Evolutionary conservation across 2,113 vertebrate species (phyloP).

Genomic region (Sinocyclocheilus maitianheensis): DNA sequence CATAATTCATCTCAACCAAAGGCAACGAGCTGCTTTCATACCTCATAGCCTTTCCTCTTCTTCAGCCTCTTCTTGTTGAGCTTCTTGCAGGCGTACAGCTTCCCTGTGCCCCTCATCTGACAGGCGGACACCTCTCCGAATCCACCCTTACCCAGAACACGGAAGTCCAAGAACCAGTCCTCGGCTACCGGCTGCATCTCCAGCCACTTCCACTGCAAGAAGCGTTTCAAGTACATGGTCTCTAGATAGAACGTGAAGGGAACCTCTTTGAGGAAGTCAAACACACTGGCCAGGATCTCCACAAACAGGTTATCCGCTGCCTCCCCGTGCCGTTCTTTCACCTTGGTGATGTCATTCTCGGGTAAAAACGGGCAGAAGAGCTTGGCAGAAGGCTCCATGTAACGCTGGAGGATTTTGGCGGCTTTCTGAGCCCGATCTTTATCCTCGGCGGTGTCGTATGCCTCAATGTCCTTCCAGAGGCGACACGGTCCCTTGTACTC

Average conservation of each 20-base stretch:
- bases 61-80: slow-evolving; percentile 84
- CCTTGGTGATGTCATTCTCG: slow-evolving; percentile 71
- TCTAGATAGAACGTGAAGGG: slow-evolving; percentile 76
- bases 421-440: slow-evolving; percentile 73
- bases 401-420: slow-evolving; percentile 73
- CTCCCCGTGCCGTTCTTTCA: slow-evolving; percentile 69
- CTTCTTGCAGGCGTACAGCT: slow-evolving; percentile 83
- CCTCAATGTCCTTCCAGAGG: slow-evolving; percentile 78
- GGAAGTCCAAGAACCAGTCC: slow-evolving; percentile 90
- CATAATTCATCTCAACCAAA: neutral
- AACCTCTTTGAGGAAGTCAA: slow-evolving; percentile 73
- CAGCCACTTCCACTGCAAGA: slow-evolving; percentile 86
- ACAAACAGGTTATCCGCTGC: slow-evolving; percentile 70
- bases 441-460: slow-evolving; percentile 77
- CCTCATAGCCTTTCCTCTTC: slow-evolving; percentile 87
- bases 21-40: slow-evolving; percentile 58
- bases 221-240: slow-evolving; percentile 78
- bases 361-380: slow-evolving; percentile 73
- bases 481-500: slow-evolving; percentile 71
- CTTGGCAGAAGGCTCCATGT: slow-evolving; percentile 78
- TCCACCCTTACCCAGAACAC: slow-evolving; percentile 86
- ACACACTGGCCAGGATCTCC: slow-evolving; percentile 61
- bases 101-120: slow-evolving; percentile 79
- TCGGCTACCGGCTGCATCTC: slow-evolving; percentile 76
- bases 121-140: slow-evolving; percentile 82